Conservation (phyloP, 2,797 vertebrate species). For the Bucorvus abyssinicus region DNA sequence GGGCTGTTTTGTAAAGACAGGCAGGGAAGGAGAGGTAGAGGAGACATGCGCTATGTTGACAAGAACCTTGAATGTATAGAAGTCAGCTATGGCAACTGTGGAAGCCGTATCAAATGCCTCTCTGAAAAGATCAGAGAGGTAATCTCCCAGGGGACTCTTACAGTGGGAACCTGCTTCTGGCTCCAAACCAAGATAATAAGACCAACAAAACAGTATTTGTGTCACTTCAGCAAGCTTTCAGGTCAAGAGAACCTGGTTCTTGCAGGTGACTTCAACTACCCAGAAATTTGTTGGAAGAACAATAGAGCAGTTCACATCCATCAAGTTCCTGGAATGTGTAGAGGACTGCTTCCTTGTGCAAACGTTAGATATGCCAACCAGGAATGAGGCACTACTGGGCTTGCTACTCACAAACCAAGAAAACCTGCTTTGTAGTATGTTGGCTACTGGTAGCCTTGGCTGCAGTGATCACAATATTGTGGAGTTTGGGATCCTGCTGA, state of each 20-base stretch:
- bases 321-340: background rate
- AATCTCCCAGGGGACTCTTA: too few relatives aligned
- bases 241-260: background rate
- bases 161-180: too few relatives aligned
- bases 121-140: too few relatives aligned
- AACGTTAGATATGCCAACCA: background rate
- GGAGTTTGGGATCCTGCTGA: background rate
- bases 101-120: background rate
- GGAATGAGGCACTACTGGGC: background rate
- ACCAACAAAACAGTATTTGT: too few relatives aligned
- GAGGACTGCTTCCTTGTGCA: background rate
- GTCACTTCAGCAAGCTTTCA: background rate
- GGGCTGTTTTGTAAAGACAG: too few relatives aligned
- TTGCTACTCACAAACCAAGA: background rate
- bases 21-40: too few relatives aligned
- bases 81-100: too few relatives aligned
- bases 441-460: background rate
- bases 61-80: too few relatives aligned
- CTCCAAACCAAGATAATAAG: too few relatives aligned
- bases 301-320: background rate
- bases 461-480: background rate
- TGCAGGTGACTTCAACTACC: background rate
- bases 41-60: too few relatives aligned
- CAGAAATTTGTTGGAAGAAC: background rate
- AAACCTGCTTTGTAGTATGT: background rate